Evolutionary conservation across 2,113 vertebrate species (phyloP).

Genomic region (Dinomys branickii): DNA sequence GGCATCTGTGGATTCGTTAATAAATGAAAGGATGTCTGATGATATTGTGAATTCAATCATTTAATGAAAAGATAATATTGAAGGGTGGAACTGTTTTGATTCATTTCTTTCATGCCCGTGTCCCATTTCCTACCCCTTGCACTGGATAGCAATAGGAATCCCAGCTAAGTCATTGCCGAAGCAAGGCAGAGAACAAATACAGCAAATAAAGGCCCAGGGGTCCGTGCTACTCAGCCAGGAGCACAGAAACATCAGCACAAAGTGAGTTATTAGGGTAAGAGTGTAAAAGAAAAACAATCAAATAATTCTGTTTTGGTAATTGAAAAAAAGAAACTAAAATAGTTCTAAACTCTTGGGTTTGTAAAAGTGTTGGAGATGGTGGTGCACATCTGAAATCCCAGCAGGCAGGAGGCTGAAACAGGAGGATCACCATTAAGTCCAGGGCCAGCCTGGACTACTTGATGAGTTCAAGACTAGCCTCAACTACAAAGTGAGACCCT

Average conservation of each 20-base stretch:
- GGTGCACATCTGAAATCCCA: background rate
- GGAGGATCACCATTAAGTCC: background rate
- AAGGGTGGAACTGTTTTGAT: background rate
- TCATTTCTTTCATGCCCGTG: background rate
- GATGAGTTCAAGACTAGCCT: background rate
- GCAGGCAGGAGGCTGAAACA: background rate
- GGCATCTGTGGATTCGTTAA: slow-evolving; percentile 8
- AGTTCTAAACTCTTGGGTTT: background rate
- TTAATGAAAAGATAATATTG: slow-evolving; percentile 33
- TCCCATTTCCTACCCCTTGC: background rate
- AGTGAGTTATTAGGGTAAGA: background rate
- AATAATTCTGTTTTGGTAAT: background rate
- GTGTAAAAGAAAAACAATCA: background rate
- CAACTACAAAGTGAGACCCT: background rate
- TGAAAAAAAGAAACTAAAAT: slow-evolving; percentile 20
- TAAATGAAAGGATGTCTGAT: slow-evolving; percentile 22
- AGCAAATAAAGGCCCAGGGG: background rate
- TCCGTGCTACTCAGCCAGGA: background rate
- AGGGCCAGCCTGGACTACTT: background rate
- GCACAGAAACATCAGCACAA: background rate
- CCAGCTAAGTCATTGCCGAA: slow-evolving; percentile 32
- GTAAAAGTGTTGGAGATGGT: background rate
- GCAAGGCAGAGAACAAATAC: slow-evolving; percentile 16
- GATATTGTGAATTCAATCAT: slow-evolving; percentile 2
- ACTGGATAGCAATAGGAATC: background rate